phyloP scores from a whole-genome alignment of 2,113 vertebrate species.

The Scatophagus argus region DNA sequence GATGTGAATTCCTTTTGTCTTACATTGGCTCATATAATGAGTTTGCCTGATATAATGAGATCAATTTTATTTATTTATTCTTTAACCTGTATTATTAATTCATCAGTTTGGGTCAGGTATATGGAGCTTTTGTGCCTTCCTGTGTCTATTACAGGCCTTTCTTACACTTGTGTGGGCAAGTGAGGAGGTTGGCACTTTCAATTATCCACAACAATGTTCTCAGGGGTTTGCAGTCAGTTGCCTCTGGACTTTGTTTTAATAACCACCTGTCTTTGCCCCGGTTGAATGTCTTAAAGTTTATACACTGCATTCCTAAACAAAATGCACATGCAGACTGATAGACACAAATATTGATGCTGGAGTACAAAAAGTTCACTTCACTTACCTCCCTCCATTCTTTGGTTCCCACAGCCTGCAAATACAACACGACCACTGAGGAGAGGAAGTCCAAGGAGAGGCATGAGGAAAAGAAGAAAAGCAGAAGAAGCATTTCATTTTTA shows the following conservation, averaged over 20 bases:
- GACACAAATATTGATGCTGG: background rate
- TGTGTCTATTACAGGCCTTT: background rate
- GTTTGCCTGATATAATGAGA: conserved; percentile 1
- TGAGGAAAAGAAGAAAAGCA: conserved; percentile 22
- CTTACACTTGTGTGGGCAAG: conserved; percentile 27
- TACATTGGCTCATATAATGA: conserved; percentile 1
- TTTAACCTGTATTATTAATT: conserved; percentile 32
- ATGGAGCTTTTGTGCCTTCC: background rate
- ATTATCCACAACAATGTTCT: conserved; percentile 36
- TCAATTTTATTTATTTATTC: conserved; percentile 38
- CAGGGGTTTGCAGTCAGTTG: conserved; percentile 3
- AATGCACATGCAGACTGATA: background rate
- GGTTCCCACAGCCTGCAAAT: conserved; percentile 86
- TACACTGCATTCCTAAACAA: background rate
- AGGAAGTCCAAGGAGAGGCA: background rate
- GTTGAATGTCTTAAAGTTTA: background rate
- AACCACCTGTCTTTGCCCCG: background rate
- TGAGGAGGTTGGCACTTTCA: conserved; percentile 35
- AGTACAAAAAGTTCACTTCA: conserved; percentile 13
- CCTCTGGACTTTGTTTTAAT: conserved; percentile 25
- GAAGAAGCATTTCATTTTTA: background rate
- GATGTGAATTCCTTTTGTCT: conserved; percentile 19
- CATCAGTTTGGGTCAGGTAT: conserved; percentile 9
- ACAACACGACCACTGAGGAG: conserved; percentile 88
- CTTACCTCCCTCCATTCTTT: conserved; percentile 93